Base-by-base conservation (phyloP, 2,113 vertebrate species). In the Plotosus lineatus region DNA sequence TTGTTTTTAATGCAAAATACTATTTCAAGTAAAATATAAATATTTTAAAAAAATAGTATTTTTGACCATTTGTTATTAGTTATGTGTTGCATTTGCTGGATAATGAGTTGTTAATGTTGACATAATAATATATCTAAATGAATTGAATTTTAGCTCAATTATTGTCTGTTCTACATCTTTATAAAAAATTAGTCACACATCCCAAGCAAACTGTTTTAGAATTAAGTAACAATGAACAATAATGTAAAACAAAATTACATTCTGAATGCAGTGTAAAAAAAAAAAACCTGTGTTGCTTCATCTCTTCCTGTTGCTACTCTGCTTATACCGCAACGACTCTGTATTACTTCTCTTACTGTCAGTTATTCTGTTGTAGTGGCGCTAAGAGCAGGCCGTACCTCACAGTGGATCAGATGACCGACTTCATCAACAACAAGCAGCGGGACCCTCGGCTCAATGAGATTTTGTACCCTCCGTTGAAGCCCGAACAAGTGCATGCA, bases 401-500 rank as follows among this genome's bases (percentile, higher is more conserved):
- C 87, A 96, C 92, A 0, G 94, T 97, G 82, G 97, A 98, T 86
- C 96, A 99, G 92, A 95, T 99, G 95, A 98, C 95, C 58, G 97
- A 99, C 80, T 99, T 99, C 65, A 97, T 99, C 86, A 99, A 99
- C 89, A 91, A 87, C 28, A 97, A 95, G 87, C 97, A 98, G 84
- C 92, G 97, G 69, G 97, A 99, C 90, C 97, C 97, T 28, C 94
- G 97, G 4, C 92, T 99, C 79, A 99, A 99, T 53, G 97, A 98
- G 94, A 98, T 99, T 69, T 95, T 99, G 73, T 99, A 98, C 87
- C 98, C 98, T 6, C 97, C 96, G 0, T 92, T 99, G 87, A 99
- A 98, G 87, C 93, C 96, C 33, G 97, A 97, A 14, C 98, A 99
- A 92, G 97, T 99, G 83, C 97, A 99, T 87, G 88, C 92, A 55